Evolutionary conservation across 2,797 vertebrate species (phyloP), one percentile per base, ranked within the genome.

Genomic region (Steatocranus sp.): DNA sequence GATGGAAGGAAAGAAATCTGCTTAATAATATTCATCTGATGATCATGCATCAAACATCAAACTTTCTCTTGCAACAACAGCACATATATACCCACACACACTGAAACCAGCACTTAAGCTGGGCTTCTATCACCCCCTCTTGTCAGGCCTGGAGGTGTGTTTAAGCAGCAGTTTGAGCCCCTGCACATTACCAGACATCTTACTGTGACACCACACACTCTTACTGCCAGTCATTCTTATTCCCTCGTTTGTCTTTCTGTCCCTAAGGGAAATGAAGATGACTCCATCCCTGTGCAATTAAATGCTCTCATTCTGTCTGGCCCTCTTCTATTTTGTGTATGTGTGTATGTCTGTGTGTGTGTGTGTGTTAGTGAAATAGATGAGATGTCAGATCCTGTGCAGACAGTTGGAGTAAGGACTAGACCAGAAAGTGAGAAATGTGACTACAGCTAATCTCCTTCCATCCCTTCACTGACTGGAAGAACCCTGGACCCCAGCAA

Each of bases 271-370:
- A 92, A 93, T 94, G 82, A 89, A 79, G 84, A 92, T 49, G 85
- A 92, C 90, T 92, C 51, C 61, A 88, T 91, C 90, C 86, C 88
- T 82, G 80, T 85, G 88, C 83, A 90, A 94, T 94, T 92, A 94
- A 93, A 92, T 48, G 46, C 61, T 79, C 75, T 82, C 78, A 78
- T 82, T 68, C 85, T 86, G 89, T 85, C 90, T 84, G 70, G 50
- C 78, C 41, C 17, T n/a, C 27, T 2, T 18, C 56, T 48, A 14
- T 51, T 58, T 32, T 58, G 56, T 53, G 5, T 63, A 34, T 70
- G 20, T 76, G 63, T 68, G 50, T 43, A 4, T 34, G 34, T 41
- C 76, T 76, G 66, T 7, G 46, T 43, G 5, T 30, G 51, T 27
- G 61, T 66, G 38, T 49, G 43, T 18, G 48, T 56, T 20, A 54